Evolutionary conservation across 2,113 vertebrate species (phyloP).

Genomic region (Paramisgurnus dabryanus): DNA sequence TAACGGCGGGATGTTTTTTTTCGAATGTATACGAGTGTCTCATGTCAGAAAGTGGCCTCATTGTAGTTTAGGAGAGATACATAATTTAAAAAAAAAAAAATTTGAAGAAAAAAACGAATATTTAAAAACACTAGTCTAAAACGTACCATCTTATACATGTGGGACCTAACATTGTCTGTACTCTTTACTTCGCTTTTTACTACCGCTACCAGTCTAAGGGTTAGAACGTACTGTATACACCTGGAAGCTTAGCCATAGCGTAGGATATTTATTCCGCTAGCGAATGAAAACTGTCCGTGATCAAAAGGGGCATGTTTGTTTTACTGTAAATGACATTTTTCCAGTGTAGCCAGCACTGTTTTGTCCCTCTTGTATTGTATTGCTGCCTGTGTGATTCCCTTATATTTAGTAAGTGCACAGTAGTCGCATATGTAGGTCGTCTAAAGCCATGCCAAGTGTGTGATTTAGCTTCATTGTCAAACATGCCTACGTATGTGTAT

Average conservation of each 20-base stretch:
- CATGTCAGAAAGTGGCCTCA: conserved; percentile 42
- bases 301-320: conserved; percentile 85
- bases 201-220: conserved; percentile 84
- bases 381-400: conserved; percentile 81
- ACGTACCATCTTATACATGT: conserved; percentile 82
- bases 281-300: conserved; percentile 88
- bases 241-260: conserved; percentile 88
- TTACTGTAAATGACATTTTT: conserved; percentile 86
- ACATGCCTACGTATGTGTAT: conserved; percentile 75
- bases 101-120: conserved; percentile 61
- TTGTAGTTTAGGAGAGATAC: conserved; percentile 50
- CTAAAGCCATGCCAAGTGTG: conserved; percentile 76
- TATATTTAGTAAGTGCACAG: conserved; percentile 78
- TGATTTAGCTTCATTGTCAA: conserved; percentile 81
- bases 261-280: conserved; percentile 92
- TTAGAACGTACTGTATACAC: conserved; percentile 86
- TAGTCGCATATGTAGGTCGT: conserved; percentile 81
- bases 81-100: conserved; percentile 64
- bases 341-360: conserved; percentile 83
- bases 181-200: conserved; percentile 87
- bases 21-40: conserved; percentile 42
- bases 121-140: conserved; percentile 77
- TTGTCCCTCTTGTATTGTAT: conserved; percentile 78
- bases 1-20: conserved; percentile 33
- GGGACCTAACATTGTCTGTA: conserved; percentile 88